Evolutionary conservation across 2,888 invertebrate genomes (phyloP), one percentile per base, ranked within the genome.

Genomic region (Entomobrya multifasciata): DNA sequence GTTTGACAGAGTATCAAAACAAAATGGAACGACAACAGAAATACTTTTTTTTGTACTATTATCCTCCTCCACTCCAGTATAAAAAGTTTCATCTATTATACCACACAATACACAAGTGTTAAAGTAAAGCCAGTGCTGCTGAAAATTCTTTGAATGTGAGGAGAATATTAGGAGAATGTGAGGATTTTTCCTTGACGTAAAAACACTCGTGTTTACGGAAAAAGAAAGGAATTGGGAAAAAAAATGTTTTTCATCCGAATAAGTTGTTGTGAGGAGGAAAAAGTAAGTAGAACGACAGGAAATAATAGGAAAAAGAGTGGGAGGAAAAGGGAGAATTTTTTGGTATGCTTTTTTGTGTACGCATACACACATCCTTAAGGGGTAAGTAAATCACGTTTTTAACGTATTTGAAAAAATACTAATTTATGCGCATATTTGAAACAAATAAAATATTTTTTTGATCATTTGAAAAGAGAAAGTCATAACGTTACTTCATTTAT

Each of bases 101-200:
- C 60, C 30, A 65, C 13, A 65, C 36, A 65, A 30, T 10, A 65
- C 44, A 20, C 22, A n/a, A 81, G 74, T 76, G 83, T 76, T 74
- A 76, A 82, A 83, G 65, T 57, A 82, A 82, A 82, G 82, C 76
- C 30, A 83, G 65, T 78, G 70, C 85, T 85, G 78, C 77, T 77
- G 67, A 77, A 84, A 85, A 85, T 85, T 85, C 85, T 57, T 36
- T 22, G 85, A 78, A 85, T 85, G 85, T 85, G 78, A 67, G 44
- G 49, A 36, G 85, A 85, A 78, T 85, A 85, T 85, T 78, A 78
- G 44, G 22, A 80, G 44, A 57, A n/a, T n/a, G n/a, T n/a, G 5
- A 36, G 36, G 36, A 36, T 36, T 36, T 36, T n/a, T 30, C 10
- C 49, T n/a, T 72, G 72, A 49, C 49, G 52, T 49, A 49, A 27